Evolutionary conservation across 2,113 vertebrate genomes (phyloP), one percentile per base, ranked within the genome.

Genomic region (Istiophorus platypterus): DNA sequence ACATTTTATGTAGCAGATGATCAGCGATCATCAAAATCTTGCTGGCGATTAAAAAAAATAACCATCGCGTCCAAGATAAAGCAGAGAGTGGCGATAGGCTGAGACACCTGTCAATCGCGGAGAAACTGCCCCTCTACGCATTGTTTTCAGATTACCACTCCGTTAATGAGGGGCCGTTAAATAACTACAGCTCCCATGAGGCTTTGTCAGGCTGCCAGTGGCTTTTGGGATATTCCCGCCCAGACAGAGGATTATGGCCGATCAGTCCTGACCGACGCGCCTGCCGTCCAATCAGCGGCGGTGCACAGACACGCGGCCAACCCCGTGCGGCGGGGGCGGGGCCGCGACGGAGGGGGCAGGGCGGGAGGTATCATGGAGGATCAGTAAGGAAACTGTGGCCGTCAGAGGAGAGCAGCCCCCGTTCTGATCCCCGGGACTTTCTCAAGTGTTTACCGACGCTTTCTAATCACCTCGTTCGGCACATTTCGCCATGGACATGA

Each of bases 311-410:
- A 18, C 37, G 1, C 24, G 56, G 34, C 96, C 96, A 96, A 96
- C 94, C 77, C 26, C 0, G 18, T 59, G 41, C 31, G 2, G 14
- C 18, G n/a, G 76, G 89, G 96, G 95, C 92, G 96, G 95, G 92
- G 81, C 87, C 63, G n/a, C 22, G 57, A 31, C 22, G 72, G 80
- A 82, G 95, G 95, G 96, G 97, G 96, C 93, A 93, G 96, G 95
- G 92, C 94, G 94, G 93, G 93, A 94, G 93, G 95, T 96, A 96
- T 97, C 96, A 97, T 97, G 97, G 97, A 97, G 97, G 96, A 96
- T 97, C 96, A 97, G 96, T 97, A 92, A 83, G 85, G 86, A 87
- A 91, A 68, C 89, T 91, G 96, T 89, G 94, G 96, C 95, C 95
- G 94, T 96, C 96, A 96, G 96, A 88, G 93, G 88, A 90, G 88